Evolutionary conservation across 2,113 vertebrate genomes (phyloP).

Genomic region (Casuarius casuarius): DNA sequence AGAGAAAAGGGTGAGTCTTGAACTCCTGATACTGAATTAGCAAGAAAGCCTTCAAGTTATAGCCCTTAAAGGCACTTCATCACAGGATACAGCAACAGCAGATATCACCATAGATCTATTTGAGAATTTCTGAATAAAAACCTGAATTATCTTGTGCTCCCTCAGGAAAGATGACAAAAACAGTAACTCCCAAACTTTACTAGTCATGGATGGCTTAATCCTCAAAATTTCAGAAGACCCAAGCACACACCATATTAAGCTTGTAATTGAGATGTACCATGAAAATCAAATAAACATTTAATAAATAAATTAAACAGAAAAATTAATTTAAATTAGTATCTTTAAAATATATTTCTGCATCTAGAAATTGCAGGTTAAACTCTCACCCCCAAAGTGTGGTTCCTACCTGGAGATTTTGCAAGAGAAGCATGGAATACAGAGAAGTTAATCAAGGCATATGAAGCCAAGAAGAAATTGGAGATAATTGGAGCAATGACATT

Average conservation of each 20-base stretch:
- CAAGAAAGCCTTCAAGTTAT: not conserved
- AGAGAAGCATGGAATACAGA: conserved; percentile 98
- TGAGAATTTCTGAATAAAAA: not conserved
- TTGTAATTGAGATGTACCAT: not conserved
- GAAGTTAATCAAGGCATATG: conserved; percentile 98
- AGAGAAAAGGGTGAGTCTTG: not conserved
- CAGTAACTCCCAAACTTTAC: not conserved
- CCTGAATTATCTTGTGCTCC: not conserved
- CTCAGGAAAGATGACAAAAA: not conserved
- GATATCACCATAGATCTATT: not conserved
- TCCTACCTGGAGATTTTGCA: conserved; percentile 96
- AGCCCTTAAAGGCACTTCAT: not conserved
- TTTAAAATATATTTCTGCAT: not conserved
- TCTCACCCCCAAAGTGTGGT: not conserved
- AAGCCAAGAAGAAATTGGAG: conserved; percentile 98
- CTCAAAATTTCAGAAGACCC: not conserved
- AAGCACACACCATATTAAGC: not conserved
- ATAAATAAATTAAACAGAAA: not conserved
- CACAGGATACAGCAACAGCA: not conserved
- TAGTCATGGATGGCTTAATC: not conserved
- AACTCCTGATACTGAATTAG: not conserved
- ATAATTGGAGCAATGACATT: conserved; percentile 98
- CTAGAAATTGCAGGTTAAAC: not conserved
- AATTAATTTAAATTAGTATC: not conserved
- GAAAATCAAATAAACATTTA: not conserved